These are phyloP conservation scores for Leptosomus discolor DNA, from an alignment of 2,113 vertebrate species.

Conservation along the genomic window DNA sequence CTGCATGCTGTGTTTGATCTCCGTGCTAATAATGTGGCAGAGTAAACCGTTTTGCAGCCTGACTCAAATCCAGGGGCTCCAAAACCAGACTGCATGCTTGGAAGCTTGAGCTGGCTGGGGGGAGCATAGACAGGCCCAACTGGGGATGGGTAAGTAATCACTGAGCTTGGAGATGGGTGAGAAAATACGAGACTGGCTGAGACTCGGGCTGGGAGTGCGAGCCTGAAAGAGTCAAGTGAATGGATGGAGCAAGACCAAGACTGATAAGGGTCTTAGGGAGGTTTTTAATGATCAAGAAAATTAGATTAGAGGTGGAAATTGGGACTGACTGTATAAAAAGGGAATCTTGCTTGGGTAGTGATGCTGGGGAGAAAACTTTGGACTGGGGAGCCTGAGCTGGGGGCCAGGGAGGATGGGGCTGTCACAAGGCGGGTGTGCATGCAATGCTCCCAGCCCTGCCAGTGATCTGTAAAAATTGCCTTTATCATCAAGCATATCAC, in stretches of 20 bases:
- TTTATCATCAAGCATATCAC: background rate
- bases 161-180: background rate
- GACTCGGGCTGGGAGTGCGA: background rate
- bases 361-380: background rate
- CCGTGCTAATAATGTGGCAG: background rate
- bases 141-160: background rate
- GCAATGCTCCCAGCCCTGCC: background rate
- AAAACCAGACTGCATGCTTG: background rate
- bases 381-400: background rate
- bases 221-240: background rate
- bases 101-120: background rate
- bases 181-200: background rate
- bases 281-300: background rate
- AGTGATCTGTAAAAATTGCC: background rate
- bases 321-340: background rate
- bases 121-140: rapidly evolving
- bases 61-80: background rate
- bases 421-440: background rate
- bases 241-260: background rate
- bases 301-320: too few species aligned
- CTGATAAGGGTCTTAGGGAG: background rate
- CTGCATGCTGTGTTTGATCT: background rate
- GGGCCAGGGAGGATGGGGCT: background rate
- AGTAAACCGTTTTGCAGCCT: background rate
- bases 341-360: background rate